Evolutionary conservation across 2,888 invertebrate species (phyloP).

Genomic region (Latrodectus elegans): DNA sequence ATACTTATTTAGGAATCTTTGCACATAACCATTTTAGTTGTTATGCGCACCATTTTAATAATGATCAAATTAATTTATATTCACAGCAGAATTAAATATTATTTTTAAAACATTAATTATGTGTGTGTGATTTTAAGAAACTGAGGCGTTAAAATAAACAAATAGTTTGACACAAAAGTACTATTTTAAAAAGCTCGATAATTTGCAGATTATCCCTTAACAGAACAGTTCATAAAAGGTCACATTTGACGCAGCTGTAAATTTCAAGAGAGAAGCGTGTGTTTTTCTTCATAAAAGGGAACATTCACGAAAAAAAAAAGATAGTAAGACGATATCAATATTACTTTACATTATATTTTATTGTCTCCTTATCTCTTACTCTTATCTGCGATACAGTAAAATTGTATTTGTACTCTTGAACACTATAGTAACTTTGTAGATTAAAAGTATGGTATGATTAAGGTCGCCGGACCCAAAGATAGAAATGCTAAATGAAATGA

Average conservation of each 20-base stretch:
- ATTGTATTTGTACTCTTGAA: constrained; percentile 51
- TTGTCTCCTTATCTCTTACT: constrained; percentile 16
- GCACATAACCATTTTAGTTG: too few species aligned
- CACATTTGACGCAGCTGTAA: constrained; percentile 19
- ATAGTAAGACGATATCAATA: constrained; percentile 40
- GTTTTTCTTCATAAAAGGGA: constrained; percentile 38
- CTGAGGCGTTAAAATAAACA: too few species aligned
- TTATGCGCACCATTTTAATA: too few species aligned
- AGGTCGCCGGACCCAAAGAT: constrained; percentile 43
- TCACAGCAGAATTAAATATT: too few species aligned
- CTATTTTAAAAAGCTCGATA: neutral
- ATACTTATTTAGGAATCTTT: too few species aligned
- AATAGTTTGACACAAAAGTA: too few species aligned
- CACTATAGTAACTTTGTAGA: constrained; percentile 51
- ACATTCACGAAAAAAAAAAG: constrained; percentile 57
- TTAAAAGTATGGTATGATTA: constrained; percentile 37
- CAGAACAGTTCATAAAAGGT: constrained; percentile 18
- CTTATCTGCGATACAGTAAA: constrained; percentile 49
- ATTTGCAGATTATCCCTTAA: constrained; percentile 28
- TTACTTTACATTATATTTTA: neutral
- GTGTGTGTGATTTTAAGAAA: too few species aligned
- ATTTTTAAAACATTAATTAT: too few species aligned
- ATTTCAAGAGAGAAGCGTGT: constrained; percentile 21
- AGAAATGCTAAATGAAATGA: constrained; percentile 34
- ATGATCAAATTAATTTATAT: too few species aligned